Evolutionary conservation across 2,797 vertebrate genomes (phyloP), one percentile per base, ranked within the genome.

Genomic region (Pteropus rufus): DNA sequence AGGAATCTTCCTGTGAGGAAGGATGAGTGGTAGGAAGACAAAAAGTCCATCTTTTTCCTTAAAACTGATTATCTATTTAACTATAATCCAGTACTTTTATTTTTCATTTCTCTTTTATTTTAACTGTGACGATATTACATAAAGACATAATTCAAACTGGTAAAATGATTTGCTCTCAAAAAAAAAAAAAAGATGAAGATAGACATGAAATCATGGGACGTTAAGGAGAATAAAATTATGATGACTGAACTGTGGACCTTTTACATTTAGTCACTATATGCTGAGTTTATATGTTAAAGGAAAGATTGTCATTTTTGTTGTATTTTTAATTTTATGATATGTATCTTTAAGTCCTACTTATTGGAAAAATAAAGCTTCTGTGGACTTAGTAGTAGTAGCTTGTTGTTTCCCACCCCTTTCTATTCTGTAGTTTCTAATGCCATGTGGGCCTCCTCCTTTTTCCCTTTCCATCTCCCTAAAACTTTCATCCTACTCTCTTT

Each of bases 401-500:
- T 69, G 2, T 29, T 41, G 3, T 56, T 97, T 82, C 44, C 44
- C 62, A 88, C 9, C 19, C 8, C 0, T 62, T 80, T 39, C 24
- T 21, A 76, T 31, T n/a, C 41, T 65, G 4, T 15, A 64, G 44
- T 92, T 21, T n/a, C 34, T 70, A 52, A 46, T 36, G 70, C 6
- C 12, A 19, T 62, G 58, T 67, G 86, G 73, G 56, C 3, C 29
- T 67, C 14, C n/a, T 79, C 52, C 84, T 31, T 36, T 14, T 64
- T 92, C n/a, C 36, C 5, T 94, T 93, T n/a, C 15, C 60, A 44
- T 24, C 31, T 54, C 72, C 85, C 69, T 93, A 60, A 93, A 91
- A 77, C 29, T 14, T 92, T 60, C 72, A 56, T 56, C 41, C 44
- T 52, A 70, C 60, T 94, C n/a, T 93, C 79, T 92, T 83, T 54